Conservation (phyloP, 1,140 invertebrate species). For the Rhopalosiphum padi region DNA sequence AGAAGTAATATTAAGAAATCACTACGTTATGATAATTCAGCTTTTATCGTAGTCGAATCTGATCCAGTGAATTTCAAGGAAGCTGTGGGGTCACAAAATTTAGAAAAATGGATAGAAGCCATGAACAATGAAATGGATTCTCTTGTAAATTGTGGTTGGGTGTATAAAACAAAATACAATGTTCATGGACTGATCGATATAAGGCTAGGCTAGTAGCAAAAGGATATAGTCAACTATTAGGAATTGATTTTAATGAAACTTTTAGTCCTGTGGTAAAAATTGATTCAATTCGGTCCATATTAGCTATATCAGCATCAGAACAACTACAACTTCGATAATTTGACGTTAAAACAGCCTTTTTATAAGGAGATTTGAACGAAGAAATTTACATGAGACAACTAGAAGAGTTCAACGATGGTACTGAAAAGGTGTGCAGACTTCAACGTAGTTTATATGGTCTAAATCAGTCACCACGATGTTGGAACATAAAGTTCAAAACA, state of each 20-base stretch:
- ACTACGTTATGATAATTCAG: background rate
- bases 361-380: background rate
- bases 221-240: slow-evolving; percentile 63
- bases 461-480: background rate
- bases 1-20: background rate
- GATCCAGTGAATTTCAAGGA: background rate
- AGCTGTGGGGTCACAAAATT: background rate
- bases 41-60: background rate
- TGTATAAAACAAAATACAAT: slow-evolving; percentile 63
- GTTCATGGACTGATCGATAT: slow-evolving; percentile 61
- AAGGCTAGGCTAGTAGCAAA: slow-evolving; percentile 65
- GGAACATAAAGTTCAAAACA: background rate
- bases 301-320: too few relatives aligned
- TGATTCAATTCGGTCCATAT: too few relatives aligned
- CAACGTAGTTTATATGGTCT: background rate
- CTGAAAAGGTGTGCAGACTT: background rate
- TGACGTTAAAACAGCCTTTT: background rate
- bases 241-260: slow-evolving; percentile 63
- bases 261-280: too few relatives aligned
- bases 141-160: slow-evolving; percentile 62
- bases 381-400: too few relatives aligned
- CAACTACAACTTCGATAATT: too few relatives aligned
- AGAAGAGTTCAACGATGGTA: too few relatives aligned
- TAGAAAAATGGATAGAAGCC: too few relatives aligned
- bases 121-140: slow-evolving; percentile 63